Conservation (phyloP, 2,113 vertebrate genomes). For the Orycteropus afer region DNA sequence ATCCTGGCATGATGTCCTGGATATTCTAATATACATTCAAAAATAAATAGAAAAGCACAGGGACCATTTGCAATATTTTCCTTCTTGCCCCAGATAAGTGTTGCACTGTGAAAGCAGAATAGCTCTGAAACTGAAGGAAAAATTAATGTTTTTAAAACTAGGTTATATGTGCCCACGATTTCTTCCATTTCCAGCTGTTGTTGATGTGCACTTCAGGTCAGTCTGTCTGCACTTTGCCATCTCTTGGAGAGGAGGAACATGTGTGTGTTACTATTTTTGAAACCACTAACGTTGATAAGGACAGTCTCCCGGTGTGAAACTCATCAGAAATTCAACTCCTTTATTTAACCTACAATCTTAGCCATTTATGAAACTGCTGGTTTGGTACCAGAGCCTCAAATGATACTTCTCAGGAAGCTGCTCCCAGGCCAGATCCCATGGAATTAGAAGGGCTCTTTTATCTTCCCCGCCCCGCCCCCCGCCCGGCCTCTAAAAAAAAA, state of each 20-base stretch:
- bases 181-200: slow-evolving; percentile 63
- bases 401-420: slow-evolving; percentile 1
- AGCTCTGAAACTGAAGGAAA: slow-evolving; percentile 42
- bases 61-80: slow-evolving; percentile 5
- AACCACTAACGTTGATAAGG: slow-evolving; percentile 30
- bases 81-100: background rate
- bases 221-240: slow-evolving; percentile 56
- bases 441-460: background rate
- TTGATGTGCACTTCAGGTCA: slow-evolving; percentile 57
- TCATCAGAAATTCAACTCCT: slow-evolving; percentile 68
- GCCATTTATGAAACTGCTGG: background rate
- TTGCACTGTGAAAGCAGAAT: background rate
- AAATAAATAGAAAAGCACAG: background rate
- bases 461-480: too few species aligned
- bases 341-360: slow-evolving; percentile 66
- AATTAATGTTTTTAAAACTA: slow-evolving; percentile 62
- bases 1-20: background rate
- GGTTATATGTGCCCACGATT: background rate
- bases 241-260: slow-evolving; percentile 33
- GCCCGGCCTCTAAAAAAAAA: background rate
- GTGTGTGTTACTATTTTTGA: slow-evolving; percentile 66
- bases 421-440: background rate
- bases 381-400: slow-evolving; percentile 44
- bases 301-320: background rate
- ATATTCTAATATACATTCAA: background rate